Evolutionary conservation across 2,113 vertebrate species (phyloP), one percentile per base, ranked within the genome.

Genomic region (Corapipo altera): DNA sequence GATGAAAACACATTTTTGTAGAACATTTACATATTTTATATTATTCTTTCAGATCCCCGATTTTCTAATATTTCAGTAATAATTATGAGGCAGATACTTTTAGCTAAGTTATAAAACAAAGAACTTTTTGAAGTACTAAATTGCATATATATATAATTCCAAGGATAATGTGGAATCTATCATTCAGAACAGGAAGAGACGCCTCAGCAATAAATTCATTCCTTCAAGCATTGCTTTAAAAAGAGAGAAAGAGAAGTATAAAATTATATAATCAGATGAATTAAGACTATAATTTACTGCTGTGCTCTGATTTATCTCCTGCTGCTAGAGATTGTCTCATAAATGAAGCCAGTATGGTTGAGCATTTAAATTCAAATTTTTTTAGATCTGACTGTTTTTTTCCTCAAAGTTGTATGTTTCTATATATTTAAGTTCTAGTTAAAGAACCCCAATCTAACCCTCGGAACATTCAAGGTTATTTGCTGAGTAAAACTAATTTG

Each of bases 211-310:
- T 96, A 97, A 96, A 93, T 84, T 88, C 48, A 59, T 93, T 95
- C 91, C 94, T 97, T 95, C 88, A 87, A 97, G 97, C 89, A 87
- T 49, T 94, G 80, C 94, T 95, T 97, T 97, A 89, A 96, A 96
- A 96, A 91, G 85, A 97, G 92, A 92, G 30, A 77, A 80, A 82
- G 51, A 48, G 74, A 71, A 96, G 58, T 86, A 89, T 97, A 91
- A 97, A 96, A 96, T 98, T 96, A 91, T 92, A 75, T 97, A 97
- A 97, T 97, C 77, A 93, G 90, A 94, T 97, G 84, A 97, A 91
- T 97, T 97, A 97, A 96, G 80, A 71, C 94, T 97, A 44, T 97
- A 97, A 98, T 97, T 97, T 98, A 96, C 96, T 96, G 84, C 96
- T 97, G 96, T 88, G 94, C 57, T 84, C 66, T 97, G 93, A 96